Conservation (phyloP, 2,888 invertebrate species). For the Ornithoptera priamus region DNA sequence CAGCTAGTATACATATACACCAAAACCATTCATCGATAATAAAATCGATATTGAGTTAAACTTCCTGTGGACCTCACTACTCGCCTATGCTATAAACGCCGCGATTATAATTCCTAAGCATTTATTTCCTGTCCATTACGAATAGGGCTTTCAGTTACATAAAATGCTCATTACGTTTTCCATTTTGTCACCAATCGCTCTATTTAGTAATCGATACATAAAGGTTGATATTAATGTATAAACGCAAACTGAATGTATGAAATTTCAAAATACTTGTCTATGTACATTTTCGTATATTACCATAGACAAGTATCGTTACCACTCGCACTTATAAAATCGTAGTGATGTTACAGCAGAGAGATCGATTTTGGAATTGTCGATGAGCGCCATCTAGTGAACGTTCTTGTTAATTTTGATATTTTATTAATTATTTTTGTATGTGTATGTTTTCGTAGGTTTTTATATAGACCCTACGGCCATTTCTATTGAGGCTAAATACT, state of each 20-base stretch:
- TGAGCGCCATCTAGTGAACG: neutral
- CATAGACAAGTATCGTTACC: neutral
- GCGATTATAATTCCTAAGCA: neutral
- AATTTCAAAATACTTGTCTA: neutral
- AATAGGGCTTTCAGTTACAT: neutral
- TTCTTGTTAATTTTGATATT: neutral
- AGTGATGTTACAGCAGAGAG: neutral
- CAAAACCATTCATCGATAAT: neutral
- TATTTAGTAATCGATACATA: neutral
- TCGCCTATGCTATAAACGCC: neutral
- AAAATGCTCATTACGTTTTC: conserved; percentile 1
- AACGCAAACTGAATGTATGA: neutral
- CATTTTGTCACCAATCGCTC: neutral
- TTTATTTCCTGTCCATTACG: neutral
- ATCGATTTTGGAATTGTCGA: neutral
- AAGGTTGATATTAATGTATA: neutral
- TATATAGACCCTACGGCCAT: conserved; percentile 1
- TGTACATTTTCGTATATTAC: neutral
- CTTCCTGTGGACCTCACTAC: neutral
- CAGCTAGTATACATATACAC: neutral
- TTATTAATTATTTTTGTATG: neutral
- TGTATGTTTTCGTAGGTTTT: neutral
- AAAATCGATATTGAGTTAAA: neutral
- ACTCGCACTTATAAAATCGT: neutral
- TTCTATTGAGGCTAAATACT: conserved; percentile 19